Base-by-base conservation (phyloP, 2,888 invertebrate species). In the Cyclophora punctaria region DNA sequence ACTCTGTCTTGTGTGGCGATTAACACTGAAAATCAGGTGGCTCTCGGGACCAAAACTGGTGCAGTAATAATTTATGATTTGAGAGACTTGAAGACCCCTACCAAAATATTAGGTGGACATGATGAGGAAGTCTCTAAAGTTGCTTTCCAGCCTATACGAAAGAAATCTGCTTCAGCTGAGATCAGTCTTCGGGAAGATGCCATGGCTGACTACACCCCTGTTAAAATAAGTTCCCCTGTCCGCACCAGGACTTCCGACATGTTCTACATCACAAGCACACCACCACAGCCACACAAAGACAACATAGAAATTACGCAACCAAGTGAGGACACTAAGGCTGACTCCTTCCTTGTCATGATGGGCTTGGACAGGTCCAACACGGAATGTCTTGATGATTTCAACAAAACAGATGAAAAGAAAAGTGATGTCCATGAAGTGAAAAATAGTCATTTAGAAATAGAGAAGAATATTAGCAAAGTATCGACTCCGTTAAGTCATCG, bases 21-120 rank as follows among this genome's bases (percentile, higher is more conserved):
- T 61, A 80, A 90, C 61, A 62, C 73, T 41, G 85, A 89, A 35
- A 86, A 83, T 57, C 82, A 82, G 63, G 83, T 91, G n/a, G 90
- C 88, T 4, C 76, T 91, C 44, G 91, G 90, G 7, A 85, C 89
- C 33, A 90, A 90, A 64, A 89, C 83, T 73, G 91, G 91, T n/a
- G 62, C 75, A 46, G 75, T 91, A 3, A 66, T 88, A 44, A 63
- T 90, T 3, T 91, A 90, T 72, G 91, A 92, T 69, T 77, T 90
- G 7, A 80, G 91, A 62, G 89, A 90, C 60, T 70, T 90, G 44
- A 78, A 79, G 37, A 76, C 72, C 51, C 89, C 90, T 0, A 68
- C 84, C 7, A 80, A 83, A 64, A 67, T 86, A 7, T 74, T 91
- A 37, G 78, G 81, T 59, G 90, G 88, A 1, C 90, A 91, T 57